Evolutionary conservation across 2,888 invertebrate species (phyloP).

Genomic region (Rhingia rostrata): DNA sequence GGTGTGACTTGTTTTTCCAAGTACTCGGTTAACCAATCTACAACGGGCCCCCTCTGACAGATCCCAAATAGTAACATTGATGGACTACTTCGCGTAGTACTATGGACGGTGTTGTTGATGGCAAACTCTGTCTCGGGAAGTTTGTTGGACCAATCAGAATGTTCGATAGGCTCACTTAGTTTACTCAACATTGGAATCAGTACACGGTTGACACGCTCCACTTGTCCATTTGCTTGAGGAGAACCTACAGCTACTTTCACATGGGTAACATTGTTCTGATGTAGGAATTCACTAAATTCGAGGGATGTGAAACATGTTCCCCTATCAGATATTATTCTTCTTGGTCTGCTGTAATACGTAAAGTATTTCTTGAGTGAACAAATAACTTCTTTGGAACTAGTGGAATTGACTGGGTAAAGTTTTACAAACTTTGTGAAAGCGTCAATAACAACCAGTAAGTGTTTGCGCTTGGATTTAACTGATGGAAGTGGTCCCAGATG

Average conservation of each 20-base stretch:
- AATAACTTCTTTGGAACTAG: neutral
- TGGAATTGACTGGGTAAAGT: neutral
- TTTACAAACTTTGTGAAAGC: neutral
- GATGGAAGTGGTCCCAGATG: neutral
- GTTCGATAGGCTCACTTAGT: neutral
- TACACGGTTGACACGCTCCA: constrained; percentile 52
- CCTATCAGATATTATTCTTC: constrained; percentile 79
- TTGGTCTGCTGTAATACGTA: neutral
- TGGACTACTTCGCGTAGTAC: neutral
- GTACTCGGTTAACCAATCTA: constrained; percentile 8
- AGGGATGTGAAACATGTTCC: constrained; percentile 80
- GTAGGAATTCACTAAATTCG: constrained; percentile 77
- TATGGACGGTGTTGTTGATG: neutral
- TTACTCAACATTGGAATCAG: constrained; percentile 51
- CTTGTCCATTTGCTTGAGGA: constrained; percentile 45
- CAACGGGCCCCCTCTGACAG: neutral
- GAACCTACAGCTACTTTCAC: constrained; percentile 26
- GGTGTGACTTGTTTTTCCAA: neutral
- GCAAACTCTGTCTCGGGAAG: neutral
- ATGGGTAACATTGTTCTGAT: constrained; percentile 66
- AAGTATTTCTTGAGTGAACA: constrained; percentile 1
- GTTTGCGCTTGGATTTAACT: constrained; percentile 18
- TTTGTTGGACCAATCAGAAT: neutral
- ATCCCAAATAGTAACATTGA: neutral
- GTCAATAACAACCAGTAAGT: constrained; percentile 22